Conservation (phyloP, 2,888 invertebrate species). For the Diachrysia chrysitis region DNA sequence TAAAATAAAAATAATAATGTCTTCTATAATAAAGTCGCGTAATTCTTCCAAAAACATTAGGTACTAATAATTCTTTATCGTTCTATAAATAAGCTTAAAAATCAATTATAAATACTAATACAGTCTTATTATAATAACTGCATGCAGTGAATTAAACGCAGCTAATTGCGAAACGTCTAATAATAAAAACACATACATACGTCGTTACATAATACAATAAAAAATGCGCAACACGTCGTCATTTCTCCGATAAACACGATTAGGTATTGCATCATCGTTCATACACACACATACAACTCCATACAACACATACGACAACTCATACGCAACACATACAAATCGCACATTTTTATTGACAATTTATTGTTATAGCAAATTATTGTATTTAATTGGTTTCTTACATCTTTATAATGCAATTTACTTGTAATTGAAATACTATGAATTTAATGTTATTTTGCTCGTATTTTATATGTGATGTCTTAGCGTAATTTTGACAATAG, state of each 20-base stretch:
- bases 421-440: conserved; percentile 23
- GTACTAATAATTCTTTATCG: no score
- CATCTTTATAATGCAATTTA: conserved; percentile 31
- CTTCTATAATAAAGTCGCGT: no score
- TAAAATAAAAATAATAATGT: no score
- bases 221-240: conserved; percentile 79
- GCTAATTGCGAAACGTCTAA: conserved; percentile 43
- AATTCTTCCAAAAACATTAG: no score
- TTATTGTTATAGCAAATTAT: conserved; percentile 35
- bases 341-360: conserved; percentile 48
- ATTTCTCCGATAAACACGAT: conserved; percentile 83
- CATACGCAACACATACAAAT: conserved; percentile 35
- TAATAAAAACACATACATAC: conserved; percentile 49
- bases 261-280: conserved; percentile 81
- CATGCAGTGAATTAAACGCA: conserved; percentile 14
- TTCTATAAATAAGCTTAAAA: not conserved
- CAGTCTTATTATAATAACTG: conserved; percentile 15
- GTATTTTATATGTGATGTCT: conserved; percentile 1
- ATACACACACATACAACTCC: conserved; percentile 53
- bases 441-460: not conserved
- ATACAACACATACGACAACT: conserved; percentile 42
- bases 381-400: conserved; percentile 14
- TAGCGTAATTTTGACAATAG: not conserved
- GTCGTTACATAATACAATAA: conserved; percentile 70
- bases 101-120: conserved; percentile 2